Percentiles rank a stretch among this genome's conserved stretches.
phyloP scores from a whole-genome alignment of 2,797 vertebrate genomes.

The Chelmon rostratus region DNA sequence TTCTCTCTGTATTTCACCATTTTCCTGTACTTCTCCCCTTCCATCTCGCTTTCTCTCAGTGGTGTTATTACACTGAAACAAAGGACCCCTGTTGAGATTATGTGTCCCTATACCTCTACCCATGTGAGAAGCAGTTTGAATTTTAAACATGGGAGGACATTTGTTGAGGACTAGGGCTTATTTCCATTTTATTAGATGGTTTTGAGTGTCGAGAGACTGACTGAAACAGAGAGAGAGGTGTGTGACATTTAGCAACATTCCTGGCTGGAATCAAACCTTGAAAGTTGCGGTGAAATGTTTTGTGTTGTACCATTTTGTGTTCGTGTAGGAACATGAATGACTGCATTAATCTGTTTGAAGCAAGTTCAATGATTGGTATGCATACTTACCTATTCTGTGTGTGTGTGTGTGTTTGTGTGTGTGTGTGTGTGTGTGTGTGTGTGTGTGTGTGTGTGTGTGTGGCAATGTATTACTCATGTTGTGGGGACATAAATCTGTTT shows the following conservation, averaged over 20 bases:
- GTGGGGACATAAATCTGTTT: too few species aligned
- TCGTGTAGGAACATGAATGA: constrained; percentile 14
- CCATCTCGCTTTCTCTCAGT: constrained; percentile 10
- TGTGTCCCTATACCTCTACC: not conserved
- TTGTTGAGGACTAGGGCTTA: not conserved
- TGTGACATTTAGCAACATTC: not conserved
- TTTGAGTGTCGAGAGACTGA: not conserved
- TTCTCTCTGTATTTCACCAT: constrained; percentile 25
- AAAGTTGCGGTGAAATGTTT: not conserved
- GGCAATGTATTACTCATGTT: too few species aligned
- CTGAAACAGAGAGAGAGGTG: not conserved
- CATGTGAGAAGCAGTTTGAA: not conserved
- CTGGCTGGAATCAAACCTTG: constrained; percentile 5
- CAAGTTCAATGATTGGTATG: too few species aligned
- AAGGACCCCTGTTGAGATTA: constrained; percentile 12
- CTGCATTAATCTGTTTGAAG: constrained; percentile 34
- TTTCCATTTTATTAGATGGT: constrained; percentile 11
- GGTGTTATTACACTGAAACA: constrained; percentile 41
- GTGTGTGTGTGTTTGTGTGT: too few species aligned
- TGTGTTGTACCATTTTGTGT: not conserved
- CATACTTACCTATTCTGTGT: too few species aligned
- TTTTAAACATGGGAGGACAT: constrained; percentile 8
- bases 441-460: too few species aligned
- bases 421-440: not conserved
- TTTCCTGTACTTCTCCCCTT: constrained; percentile 12